phyloP scores from a whole-genome alignment of 2,888 invertebrate species.

The Dyspetes luteomarginatus region DNA sequence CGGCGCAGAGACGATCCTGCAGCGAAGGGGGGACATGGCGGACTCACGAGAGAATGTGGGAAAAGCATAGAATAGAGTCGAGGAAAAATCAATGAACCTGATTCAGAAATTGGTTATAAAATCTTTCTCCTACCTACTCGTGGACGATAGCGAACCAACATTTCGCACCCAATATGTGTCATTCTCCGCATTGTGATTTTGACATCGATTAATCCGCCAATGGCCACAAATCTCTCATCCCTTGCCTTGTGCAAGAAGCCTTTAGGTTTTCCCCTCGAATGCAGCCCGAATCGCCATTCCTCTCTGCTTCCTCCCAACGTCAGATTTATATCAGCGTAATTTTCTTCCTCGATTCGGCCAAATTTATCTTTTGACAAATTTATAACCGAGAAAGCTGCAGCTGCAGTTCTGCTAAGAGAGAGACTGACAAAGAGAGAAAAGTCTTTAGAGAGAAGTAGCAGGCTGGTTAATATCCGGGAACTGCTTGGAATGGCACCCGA shows the following conservation, averaged over 20 bases:
- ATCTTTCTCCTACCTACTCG: not conserved
- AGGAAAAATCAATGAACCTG: conserved; percentile 52
- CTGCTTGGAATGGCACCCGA: not conserved
- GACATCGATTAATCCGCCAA: conserved; percentile 54
- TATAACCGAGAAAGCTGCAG: conserved; percentile 5
- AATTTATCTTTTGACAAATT: conserved; percentile 60
- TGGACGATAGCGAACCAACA: not conserved
- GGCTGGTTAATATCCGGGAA: not conserved
- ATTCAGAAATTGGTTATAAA: conserved; percentile 46
- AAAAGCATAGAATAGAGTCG: conserved; percentile 27
- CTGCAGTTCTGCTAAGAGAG: not conserved
- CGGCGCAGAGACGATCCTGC: conserved; percentile 57
- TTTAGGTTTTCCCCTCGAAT: not conserved
- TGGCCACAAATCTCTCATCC: not conserved
- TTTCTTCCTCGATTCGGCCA: conserved; percentile 38
- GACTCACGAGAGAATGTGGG: not conserved
- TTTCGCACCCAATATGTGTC: not conserved
- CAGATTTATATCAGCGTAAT: conserved; percentile 54
- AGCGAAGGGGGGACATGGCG: not conserved
- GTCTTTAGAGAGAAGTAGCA: not conserved
- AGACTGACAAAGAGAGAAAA: not conserved
- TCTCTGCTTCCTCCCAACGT: not conserved
- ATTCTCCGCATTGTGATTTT: conserved; percentile 42
- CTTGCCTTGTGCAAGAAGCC: not conserved
- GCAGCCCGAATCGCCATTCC: not conserved